Base-by-base conservation (phyloP, 2,113 vertebrate species). In the Symphodus melops region DNA sequence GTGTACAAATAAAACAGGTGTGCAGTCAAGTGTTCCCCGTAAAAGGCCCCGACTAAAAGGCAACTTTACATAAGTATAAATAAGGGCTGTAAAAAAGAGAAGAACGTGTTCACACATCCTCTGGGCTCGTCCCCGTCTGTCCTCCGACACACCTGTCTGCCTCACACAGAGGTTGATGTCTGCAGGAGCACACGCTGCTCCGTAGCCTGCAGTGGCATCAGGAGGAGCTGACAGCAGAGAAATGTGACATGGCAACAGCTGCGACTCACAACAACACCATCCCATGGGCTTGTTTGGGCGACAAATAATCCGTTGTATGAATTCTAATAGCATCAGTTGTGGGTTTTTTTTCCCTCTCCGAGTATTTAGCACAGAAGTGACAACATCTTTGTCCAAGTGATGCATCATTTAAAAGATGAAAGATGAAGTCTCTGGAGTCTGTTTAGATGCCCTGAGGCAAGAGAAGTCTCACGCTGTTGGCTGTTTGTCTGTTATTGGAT, bases 361-460 rank as follows among this genome's bases (percentile, higher is more conserved):
- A 46, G 53, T 67, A 60, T 75, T 76, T 57, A 83, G 64, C 19
- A 16, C 8, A 81, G 25, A 66, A 65, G 42, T 66, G 69, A 75
- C 66, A 75, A 33, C 14, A 21, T 82, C 48, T 53, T 75, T 78
- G 73, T 77, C 66, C 57, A 61, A 66, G 51, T 53, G 52, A 56
- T 54, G 12, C 41, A 66, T 62, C n/a, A 55, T 71, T 81, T 65
- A 73, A 67, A 70, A 61, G 20, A 82, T 68, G 54, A 78, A 49
- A 59, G 55, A 75, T 54, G 14, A 52, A 39, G 17, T 66, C 74
- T 69, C 57, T 57, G 28, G 28, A 67, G 68, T 23, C 6, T 59
- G 41, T 72, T 82, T 56, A 39, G 63, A 77, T 56, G 65, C 48
- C 75, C 66, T 0, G 54, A 80, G 61, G 55, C 67, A 25, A 53